Evolutionary conservation across 1,140 invertebrate species (phyloP).

Genomic region (Thaumetopoea pityocampa): DNA sequence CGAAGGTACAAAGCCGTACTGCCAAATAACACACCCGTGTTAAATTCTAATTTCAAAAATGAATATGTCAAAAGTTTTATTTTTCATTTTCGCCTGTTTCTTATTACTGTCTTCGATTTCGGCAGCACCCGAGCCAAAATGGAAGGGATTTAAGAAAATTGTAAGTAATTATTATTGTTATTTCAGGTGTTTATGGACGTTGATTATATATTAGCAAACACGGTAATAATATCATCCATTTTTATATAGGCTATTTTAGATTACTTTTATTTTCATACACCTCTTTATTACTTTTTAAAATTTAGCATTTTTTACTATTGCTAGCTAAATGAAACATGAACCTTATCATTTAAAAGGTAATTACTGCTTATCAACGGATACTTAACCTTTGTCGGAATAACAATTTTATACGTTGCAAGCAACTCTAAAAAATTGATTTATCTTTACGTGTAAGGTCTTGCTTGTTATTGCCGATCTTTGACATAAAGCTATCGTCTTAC

Average conservation of each 20-base stretch:
- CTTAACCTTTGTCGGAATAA: no score
- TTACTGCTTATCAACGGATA: no score
- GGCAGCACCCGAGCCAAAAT: constrained; percentile 32
- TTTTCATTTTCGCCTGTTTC: constrained; percentile 35
- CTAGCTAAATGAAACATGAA: no score
- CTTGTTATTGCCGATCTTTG: no score
- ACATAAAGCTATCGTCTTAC: no score
- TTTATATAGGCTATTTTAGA: background rate
- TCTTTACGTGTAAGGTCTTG: no score
- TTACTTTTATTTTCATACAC: no score
- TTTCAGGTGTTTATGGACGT: constrained; percentile 1
- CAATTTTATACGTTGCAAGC: no score
- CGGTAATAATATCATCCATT: background rate
- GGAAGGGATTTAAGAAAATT: constrained; percentile 46
- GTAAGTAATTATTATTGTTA: constrained; percentile 30
- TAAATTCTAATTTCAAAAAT: constrained; percentile 21
- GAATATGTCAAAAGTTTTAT: constrained; percentile 45
- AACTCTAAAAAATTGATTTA: no score
- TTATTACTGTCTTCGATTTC: constrained; percentile 23
- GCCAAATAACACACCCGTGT: background rate
- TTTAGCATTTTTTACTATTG: no score
- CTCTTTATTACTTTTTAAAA: no score
- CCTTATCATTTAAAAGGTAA: no score
- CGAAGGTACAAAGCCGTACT: background rate
- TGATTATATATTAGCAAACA: background rate